Evolutionary conservation across 2,888 invertebrate species (phyloP).

Genomic region (Tanaodytes sp.): DNA sequence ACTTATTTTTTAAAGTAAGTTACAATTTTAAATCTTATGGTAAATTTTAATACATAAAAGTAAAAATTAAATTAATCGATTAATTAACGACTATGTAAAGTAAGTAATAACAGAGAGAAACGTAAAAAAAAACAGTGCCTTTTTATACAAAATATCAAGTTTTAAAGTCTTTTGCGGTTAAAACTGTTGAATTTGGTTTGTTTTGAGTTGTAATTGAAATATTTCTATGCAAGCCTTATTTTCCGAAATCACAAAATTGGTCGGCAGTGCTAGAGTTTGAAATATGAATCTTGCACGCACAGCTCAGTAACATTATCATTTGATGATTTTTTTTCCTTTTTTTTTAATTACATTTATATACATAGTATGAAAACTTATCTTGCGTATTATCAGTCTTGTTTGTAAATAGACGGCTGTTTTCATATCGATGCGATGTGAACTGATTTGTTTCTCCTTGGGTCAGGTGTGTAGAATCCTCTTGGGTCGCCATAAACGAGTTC

Average conservation of each 20-base stretch:
- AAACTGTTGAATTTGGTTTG: neutral
- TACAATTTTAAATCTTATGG: no score
- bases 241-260: no score
- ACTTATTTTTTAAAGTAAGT: constrained; percentile 1
- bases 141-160: no score
- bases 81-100: constrained; percentile 4
- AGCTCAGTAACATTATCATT: no score
- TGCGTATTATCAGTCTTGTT: constrained; percentile 42
- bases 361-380: constrained; percentile 30
- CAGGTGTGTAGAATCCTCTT: constrained; percentile 62
- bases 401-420: no score
- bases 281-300: no score
- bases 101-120: constrained; percentile 5
- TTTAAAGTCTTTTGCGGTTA: neutral
- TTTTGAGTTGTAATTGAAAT: neutral
- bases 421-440: constrained; percentile 54
- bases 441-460: constrained; percentile 60
- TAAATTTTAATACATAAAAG: constrained; percentile 4
- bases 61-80: constrained; percentile 13
- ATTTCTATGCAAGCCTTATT: no score
- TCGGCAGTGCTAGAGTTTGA: no score
- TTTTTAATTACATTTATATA: constrained; percentile 55
- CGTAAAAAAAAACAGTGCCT: neutral
- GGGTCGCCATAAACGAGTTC: constrained; percentile 68
- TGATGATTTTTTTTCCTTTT: no score